Percentiles rank a stretch among this genome's conserved stretches.
These are phyloP conservation scores for Lasioglossum albipes DNA, from an alignment of 1,140 invertebrate genomes.

Conservation along the genomic window DNA sequence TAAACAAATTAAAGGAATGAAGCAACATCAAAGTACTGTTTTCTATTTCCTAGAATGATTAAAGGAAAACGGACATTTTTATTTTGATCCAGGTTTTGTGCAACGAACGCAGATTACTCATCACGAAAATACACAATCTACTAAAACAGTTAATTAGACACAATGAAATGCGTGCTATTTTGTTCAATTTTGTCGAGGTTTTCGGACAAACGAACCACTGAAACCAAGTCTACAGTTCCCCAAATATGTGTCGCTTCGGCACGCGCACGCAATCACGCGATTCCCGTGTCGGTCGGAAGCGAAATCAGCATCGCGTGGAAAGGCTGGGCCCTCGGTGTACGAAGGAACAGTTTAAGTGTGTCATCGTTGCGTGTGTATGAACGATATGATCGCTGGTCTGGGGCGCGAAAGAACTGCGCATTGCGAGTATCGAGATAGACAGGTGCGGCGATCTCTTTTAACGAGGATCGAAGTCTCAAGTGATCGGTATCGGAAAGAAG, in stretches of 20 bases:
- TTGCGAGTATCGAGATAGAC: not conserved
- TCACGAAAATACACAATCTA: too few relatives aligned
- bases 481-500: not conserved
- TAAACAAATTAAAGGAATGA: too few relatives aligned
- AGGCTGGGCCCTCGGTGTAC: conserved; percentile 17
- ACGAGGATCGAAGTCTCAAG: not conserved
- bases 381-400: conserved; percentile 15
- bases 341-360: conserved; percentile 40
- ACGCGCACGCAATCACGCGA: conserved; percentile 65
- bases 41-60: too few relatives aligned
- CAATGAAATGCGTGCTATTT: too few relatives aligned
- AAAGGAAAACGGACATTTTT: too few relatives aligned
- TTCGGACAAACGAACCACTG: too few relatives aligned
- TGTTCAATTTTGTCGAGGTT: too few relatives aligned
- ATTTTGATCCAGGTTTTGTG: too few relatives aligned
- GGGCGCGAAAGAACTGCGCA: conserved; percentile 25
- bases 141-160: too few relatives aligned
- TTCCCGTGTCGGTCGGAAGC: conserved; percentile 60
- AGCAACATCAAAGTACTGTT: too few relatives aligned
- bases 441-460: not conserved
- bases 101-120: too few relatives aligned
- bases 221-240: too few relatives aligned
- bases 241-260: not conserved
- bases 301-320: conserved; percentile 61
- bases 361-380: conserved; percentile 47